A percentile compares a stretch with the other conserved stretches of the same genome.
These are phyloP conservation scores for Sebastes kiyomatsui DNA, from an alignment of 2,797 vertebrate genomes.

Conservation along the genomic window DNA sequence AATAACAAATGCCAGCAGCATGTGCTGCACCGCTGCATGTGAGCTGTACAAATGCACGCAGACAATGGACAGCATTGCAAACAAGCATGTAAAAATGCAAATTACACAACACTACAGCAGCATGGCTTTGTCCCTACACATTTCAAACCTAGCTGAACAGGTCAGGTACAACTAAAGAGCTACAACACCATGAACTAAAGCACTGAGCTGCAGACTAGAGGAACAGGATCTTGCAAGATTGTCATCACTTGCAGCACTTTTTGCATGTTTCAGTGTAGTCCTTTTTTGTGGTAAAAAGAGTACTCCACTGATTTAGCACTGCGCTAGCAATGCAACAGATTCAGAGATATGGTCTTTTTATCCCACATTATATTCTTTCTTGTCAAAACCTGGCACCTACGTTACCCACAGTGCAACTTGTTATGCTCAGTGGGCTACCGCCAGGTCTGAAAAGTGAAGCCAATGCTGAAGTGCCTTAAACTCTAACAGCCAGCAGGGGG, in stretches of 20 bases:
- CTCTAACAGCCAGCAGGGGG: too few species aligned
- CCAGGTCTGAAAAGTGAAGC: too few species aligned
- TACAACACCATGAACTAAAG: neutral
- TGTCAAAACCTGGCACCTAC: neutral
- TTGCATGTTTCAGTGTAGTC: neutral
- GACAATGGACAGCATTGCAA: neutral
- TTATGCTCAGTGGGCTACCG: neutral
- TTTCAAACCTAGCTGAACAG: neutral
- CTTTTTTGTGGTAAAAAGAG: neutral
- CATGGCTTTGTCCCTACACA: neutral
- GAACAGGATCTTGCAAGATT: neutral
- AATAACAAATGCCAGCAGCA: constrained; percentile 1
- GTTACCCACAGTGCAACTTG: neutral
- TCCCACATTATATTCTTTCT: neutral
- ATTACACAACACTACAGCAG: neutral
- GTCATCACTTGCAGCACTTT: neutral
- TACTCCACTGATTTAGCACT: neutral
- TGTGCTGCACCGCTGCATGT: neutral
- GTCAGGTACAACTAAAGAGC: neutral
- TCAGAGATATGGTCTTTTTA: neutral
- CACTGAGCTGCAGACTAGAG: neutral
- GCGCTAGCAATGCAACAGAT: neutral
- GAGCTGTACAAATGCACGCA: neutral
- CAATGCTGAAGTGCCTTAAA: too few species aligned
- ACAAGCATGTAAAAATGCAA: constrained; percentile 36